Base-by-base conservation (phyloP, 2,113 vertebrate species). In the Spea multiplicata region DNA sequence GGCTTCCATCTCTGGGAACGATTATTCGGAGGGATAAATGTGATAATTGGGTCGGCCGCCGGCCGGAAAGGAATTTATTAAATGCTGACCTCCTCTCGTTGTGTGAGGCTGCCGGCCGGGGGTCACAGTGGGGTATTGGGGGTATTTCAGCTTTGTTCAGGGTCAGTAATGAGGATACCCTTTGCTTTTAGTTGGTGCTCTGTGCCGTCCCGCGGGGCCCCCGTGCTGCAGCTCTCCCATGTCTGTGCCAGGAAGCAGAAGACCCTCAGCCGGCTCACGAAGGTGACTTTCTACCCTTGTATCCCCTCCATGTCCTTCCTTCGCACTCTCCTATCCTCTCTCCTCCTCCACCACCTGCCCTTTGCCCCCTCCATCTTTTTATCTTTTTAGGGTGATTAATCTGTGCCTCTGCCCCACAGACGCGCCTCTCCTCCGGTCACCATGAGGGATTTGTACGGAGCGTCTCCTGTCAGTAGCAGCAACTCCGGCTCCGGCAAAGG, bases 401-500 rank as follows among this genome's bases (percentile, higher is more conserved):
- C 76, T 66, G n/a, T 70, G 61, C 91, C 91, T 88, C 90, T 86
- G 87, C 90, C 87, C 66, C 88, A 86, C 93, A 98, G 97, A 89
- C 94, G 95, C 81, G 91, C 94, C 64, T 93, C 93, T 57, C 95
- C 95, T 4, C 90, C 92, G 0, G 91, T 94, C 85, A 95, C 93
- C n/a, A 85, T 88, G 83, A 92, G 96, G 88, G 96, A 98, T 82
- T 93, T 94, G 76, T 92, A 92, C 82, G 94, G 95, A 82, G 94
- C 95, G 82, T 87, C 95, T 48, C 96, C 96, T 55, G 88, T 95
- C 88, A 96, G 96, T 91, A 97, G 95, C 91, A 94, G 95, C 93
- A 98, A 94, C 88, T 97, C 96, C 0, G 94, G 97, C 85, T 98
- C 97, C 81, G 98, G 92, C 87, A 98, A 97, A 90, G 97, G 97